A percentile compares a stretch with the other conserved stretches of the same genome.
Evolutionary conservation across 2,113 vertebrate species (phyloP).

Genomic region (Columba janthina): DNA sequence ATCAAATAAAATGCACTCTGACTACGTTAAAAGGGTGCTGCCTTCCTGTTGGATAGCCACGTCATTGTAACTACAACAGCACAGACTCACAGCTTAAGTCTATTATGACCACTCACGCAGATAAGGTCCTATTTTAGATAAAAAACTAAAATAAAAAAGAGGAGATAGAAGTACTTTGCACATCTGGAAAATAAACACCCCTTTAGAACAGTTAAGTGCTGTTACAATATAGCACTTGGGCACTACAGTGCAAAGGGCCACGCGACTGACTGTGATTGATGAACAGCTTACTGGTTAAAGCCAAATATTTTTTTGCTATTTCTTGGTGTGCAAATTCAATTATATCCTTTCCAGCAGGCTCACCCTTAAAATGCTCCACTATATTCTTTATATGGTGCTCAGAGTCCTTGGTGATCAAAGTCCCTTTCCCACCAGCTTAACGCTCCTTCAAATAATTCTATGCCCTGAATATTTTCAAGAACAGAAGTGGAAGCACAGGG

Average conservation of each 20-base stretch:
- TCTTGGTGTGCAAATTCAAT: background rate
- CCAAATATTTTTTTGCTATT: background rate
- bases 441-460: background rate
- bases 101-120: background rate
- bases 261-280: background rate
- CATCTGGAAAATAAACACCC: background rate
- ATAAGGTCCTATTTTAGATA: background rate
- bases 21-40: background rate
- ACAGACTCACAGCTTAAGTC: background rate
- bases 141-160: background rate
- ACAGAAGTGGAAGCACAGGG: background rate
- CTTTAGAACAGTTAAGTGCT: background rate
- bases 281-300: background rate
- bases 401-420: background rate
- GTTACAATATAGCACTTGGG: background rate
- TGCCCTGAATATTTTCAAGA: background rate
- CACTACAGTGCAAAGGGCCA: background rate
- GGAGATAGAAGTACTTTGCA: background rate
- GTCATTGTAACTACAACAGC: background rate
- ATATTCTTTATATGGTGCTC: background rate
- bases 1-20: background rate
- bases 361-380: background rate
- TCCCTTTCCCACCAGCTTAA: background rate
- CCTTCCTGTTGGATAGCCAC: background rate
- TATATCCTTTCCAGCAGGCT: background rate